phyloP scores from a whole-genome alignment of 1,140 invertebrate species.

The Zaprionus gabonicus region DNA sequence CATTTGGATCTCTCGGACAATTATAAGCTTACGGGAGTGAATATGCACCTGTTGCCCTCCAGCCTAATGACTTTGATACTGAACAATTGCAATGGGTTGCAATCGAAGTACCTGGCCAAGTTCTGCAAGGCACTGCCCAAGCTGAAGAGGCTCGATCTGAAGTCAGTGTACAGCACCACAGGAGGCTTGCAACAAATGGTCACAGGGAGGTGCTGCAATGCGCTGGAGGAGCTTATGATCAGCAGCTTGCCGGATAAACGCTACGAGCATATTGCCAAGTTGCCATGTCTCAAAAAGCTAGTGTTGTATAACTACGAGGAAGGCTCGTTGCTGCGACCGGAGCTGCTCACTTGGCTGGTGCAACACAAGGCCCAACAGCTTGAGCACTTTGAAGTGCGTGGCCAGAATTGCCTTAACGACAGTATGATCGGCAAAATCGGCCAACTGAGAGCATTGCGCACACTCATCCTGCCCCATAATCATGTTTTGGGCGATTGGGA shows the following conservation, averaged over 20 bases:
- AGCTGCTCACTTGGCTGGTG: constrained; percentile 27
- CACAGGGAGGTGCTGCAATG: constrained; percentile 1
- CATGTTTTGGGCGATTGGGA: constrained; percentile 6
- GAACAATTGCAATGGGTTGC: constrained; percentile 16
- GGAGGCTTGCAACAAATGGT: constrained; percentile 12
- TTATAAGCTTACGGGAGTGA: constrained; percentile 8
- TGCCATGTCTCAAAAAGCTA: constrained; percentile 33
- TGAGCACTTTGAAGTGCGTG: constrained; percentile 23
- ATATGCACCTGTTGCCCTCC: constrained; percentile 19
- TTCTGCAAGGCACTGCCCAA: constrained; percentile 24
- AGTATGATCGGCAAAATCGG: background rate
- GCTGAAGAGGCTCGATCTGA: constrained; percentile 14
- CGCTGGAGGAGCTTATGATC: constrained; percentile 20
- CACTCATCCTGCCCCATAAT: constrained; percentile 19
- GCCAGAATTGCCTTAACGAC: background rate
- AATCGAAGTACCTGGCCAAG: constrained; percentile 4
- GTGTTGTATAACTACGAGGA: constrained; percentile 16
- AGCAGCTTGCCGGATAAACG: background rate
- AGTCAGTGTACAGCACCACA: constrained; percentile 1
- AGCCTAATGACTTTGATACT: background rate
- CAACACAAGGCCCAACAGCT: constrained; percentile 39
- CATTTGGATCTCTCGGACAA: constrained; percentile 35
- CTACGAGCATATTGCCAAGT: constrained; percentile 34
- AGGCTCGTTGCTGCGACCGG: background rate
- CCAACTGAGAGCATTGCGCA: constrained; percentile 5